Evolutionary conservation across 2,888 invertebrate species (phyloP).

Genomic region (Heliconius sara): DNA sequence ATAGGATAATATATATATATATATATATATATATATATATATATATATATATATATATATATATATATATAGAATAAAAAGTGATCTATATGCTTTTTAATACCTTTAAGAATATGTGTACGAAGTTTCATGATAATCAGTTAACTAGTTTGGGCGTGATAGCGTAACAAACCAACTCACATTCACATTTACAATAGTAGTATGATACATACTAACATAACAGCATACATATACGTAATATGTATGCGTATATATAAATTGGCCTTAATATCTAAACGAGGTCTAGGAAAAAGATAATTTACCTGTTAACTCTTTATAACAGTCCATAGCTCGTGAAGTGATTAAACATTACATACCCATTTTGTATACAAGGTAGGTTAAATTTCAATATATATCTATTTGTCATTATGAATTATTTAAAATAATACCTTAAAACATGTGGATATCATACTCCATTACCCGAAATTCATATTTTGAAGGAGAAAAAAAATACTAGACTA

Average conservation of each 20-base stretch:
- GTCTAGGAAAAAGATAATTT: slow-evolving; percentile 25
- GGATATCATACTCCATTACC: background rate
- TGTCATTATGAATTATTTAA: background rate
- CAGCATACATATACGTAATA: background rate
- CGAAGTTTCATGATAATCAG: no score
- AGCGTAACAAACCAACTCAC: no score
- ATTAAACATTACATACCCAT: background rate
- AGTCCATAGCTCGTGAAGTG: background rate
- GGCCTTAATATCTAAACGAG: slow-evolving; percentile 15
- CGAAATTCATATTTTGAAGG: background rate
- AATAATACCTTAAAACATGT: background rate
- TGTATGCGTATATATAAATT: background rate
- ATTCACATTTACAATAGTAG: no score
- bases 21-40: no score
- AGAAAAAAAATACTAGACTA: background rate
- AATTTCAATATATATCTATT: background rate
- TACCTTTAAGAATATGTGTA: no score
- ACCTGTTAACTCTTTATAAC: slow-evolving; percentile 12
- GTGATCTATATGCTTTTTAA: no score
- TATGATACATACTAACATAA: background rate
- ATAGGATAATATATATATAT: no score
- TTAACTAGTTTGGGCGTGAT: no score
- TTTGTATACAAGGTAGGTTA: no score
- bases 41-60: no score
- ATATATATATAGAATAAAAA: no score